phyloP scores from a whole-genome alignment of 1,140 invertebrate species.

The Chironomus tepperi region DNA sequence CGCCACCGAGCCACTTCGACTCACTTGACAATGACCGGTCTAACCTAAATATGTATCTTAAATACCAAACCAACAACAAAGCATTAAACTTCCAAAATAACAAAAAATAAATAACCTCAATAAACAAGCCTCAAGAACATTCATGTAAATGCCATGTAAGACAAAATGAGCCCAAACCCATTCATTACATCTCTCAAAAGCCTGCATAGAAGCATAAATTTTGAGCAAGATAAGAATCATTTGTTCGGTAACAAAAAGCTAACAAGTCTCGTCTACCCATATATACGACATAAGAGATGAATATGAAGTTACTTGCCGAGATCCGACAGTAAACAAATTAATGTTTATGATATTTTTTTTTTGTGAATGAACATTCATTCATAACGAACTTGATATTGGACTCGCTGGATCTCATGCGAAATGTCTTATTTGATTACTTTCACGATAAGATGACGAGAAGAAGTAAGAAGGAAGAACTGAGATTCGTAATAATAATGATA shows the following conservation, averaged over 20 bases:
- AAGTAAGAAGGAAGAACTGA: background rate
- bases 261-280: background rate
- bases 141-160: too few species aligned
- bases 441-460: background rate
- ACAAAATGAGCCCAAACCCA: background rate
- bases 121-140: too few species aligned
- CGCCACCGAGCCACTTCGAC: too few species aligned
- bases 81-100: too few species aligned
- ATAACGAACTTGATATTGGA: background rate
- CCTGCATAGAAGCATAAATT: background rate
- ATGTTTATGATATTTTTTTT: slow-evolving; percentile 9
- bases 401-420: background rate
- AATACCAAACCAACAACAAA: too few species aligned
- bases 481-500: background rate
- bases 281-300: background rate
- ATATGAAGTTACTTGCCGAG: too few species aligned
- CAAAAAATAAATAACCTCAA: too few species aligned
- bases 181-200: background rate
- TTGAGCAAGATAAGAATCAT: background rate
- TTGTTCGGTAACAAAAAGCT: slow-evolving; percentile 4
- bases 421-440: slow-evolving; percentile 8
- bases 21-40: too few species aligned
- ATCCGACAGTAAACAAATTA: background rate
- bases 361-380: background rate
- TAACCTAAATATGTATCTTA: too few species aligned